Evolutionary conservation across 2,888 invertebrate species (phyloP), one percentile per base, ranked within the genome.

Genomic region (Lacanobia oleracea): DNA sequence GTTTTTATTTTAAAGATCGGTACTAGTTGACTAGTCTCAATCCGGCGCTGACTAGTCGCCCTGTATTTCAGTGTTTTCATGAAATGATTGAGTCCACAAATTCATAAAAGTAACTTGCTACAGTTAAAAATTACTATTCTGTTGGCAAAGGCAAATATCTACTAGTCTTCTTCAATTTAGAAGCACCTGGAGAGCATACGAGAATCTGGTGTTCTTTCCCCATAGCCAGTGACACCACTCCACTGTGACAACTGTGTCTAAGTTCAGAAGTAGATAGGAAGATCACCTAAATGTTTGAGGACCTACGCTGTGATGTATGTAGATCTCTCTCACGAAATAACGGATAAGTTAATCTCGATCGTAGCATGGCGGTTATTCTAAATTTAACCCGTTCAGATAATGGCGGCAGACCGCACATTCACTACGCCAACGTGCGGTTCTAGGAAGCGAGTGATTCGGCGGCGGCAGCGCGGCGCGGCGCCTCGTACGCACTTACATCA

Each of bases 371-470:
- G 50, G 85, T 74, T 73, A 78, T 74, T 81, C 83, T 80, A 82
- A 82, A 80, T 82, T 63, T 81, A 82, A 63, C 69, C 67, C 54
- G 67, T 61, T 60, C 68, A 51, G 56, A 57, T 75, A 57, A 77
- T 73, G 78, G 73, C 67, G 43, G 73, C 50, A 53, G 37, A 40
- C 40, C 69, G 76, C 81, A 75, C 78, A 61, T 73, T 77, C 50
- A 40, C 40, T 40, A 40, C 40, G 40, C 40, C 40, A 5, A 50
- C 21, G 51, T 53, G 18, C 65, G 67, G 68, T 84, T 85, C 84
- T 85, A 79, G 74, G 84, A 85, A 85, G 60, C 51, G 67, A 48
- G 62, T 66, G 72, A 66, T 72, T 73, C 83, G 77, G 66, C 60
- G 8, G 56, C 73, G 72, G 6, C 68, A 54, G 73, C 69, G 68